These are phyloP conservation scores for Branchinecta lindahli DNA, from an alignment of 1,140 invertebrate genomes.

Conservation along the genomic window DNA sequence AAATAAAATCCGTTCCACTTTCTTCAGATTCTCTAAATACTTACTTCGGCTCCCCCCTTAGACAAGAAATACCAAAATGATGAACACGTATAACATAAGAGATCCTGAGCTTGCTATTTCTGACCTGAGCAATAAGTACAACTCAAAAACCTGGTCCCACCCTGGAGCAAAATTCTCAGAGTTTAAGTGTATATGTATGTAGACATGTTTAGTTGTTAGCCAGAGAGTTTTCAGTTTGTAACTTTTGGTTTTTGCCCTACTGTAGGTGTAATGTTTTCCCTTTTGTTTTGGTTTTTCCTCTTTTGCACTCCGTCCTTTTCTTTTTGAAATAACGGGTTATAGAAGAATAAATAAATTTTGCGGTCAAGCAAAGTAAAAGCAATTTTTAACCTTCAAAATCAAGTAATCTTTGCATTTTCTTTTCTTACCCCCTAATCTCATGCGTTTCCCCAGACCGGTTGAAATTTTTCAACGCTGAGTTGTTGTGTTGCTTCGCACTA, in stretches of 20 bases:
- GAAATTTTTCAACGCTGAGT: no score
- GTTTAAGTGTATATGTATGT: background rate
- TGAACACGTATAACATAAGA: background rate
- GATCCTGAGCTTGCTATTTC: background rate
- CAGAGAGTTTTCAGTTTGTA: background rate
- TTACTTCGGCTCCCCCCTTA: background rate
- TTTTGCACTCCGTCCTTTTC: background rate
- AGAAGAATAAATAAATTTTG: no score
- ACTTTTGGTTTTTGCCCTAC: background rate
- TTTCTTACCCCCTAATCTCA: no score
- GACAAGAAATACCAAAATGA: slow-evolving; percentile 10
- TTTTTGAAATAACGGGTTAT: background rate
- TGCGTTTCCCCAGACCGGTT: no score
- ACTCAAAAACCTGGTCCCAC: background rate
- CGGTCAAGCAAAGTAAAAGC: no score
- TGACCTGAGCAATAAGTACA: background rate
- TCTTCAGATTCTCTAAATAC: slow-evolving; percentile 2
- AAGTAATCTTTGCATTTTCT: no score
- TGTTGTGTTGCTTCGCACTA: no score
- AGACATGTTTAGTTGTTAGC: background rate
- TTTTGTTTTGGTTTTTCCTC: background rate
- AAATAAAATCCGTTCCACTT: background rate
- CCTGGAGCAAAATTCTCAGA: slow-evolving; percentile 8
- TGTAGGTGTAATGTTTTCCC: background rate
- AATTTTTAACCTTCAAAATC: no score